These are phyloP conservation scores for Ptychochromis oligacanthus DNA, from an alignment of 2,113 vertebrate species.

Conservation along the genomic window DNA sequence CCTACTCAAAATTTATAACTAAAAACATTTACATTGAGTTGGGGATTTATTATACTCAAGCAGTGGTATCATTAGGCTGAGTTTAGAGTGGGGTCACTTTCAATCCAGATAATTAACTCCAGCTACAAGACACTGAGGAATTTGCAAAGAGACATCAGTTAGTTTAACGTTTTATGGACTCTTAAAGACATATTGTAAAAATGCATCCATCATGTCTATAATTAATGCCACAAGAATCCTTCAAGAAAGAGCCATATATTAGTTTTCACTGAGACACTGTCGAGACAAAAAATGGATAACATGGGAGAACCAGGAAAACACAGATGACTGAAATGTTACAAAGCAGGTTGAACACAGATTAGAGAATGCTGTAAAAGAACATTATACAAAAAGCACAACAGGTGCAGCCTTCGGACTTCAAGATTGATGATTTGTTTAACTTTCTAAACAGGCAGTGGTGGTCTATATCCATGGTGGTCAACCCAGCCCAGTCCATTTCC, in stretches of 20 bases:
- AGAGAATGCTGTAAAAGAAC: no score
- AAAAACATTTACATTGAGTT: conserved; percentile 16
- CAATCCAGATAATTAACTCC: conserved; percentile 17
- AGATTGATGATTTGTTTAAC: no score
- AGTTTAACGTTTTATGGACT: neutral
- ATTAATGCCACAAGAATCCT: neutral
- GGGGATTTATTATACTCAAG: neutral
- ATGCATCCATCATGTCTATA: neutral
- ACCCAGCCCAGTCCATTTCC: no score
- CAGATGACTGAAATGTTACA: neutral
- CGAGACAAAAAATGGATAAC: neutral
- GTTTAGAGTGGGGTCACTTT: conserved; percentile 3
- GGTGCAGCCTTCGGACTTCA: no score
- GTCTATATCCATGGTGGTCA: no score
- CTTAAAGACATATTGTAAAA: neutral
- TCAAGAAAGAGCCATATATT: neutral
- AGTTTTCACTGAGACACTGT: neutral
- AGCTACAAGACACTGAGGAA: conserved; percentile 7
- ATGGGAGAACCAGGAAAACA: neutral
- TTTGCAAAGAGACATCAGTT: neutral
- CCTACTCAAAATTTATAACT: conserved; percentile 11
- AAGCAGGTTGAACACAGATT: neutral
- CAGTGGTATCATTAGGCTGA: neutral
- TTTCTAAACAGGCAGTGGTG: no score
- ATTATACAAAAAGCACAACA: no score